Percentiles rank a stretch among this genome's conserved stretches.
These are phyloP conservation scores for Dryadula phaetusa DNA, from an alignment of 2,888 invertebrate genomes.

Conservation along the genomic window DNA sequence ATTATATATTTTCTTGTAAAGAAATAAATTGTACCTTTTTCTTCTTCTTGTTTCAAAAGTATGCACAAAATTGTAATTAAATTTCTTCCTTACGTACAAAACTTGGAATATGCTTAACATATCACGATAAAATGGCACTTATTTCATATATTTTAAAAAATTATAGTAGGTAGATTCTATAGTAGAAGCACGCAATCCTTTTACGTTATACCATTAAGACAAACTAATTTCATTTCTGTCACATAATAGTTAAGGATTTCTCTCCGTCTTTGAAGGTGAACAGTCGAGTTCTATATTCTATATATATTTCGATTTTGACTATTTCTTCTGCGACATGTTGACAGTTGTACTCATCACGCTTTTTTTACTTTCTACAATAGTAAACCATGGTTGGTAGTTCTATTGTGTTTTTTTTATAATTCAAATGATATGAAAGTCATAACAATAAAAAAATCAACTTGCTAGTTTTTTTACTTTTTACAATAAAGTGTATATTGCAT, in stretches of 20 bases:
- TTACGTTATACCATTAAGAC: conserved; percentile 28
- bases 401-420: no score
- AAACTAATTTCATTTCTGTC: conserved; percentile 24
- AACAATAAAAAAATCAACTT: no score
- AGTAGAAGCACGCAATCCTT: conserved; percentile 4
- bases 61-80: neutral
- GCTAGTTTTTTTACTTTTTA: no score
- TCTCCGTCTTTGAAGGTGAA: conserved; percentile 26
- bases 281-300: conserved; percentile 11
- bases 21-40: neutral
- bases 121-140: neutral
- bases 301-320: no score
- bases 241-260: conserved; percentile 27
- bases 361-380: no score
- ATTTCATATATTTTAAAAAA: neutral
- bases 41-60: neutral
- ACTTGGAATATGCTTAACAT: neutral
- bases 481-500: no score
- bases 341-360: no score
- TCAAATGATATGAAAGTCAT: no score
- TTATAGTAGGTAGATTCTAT: neutral
- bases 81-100: neutral
- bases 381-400: no score
- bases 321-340: no score
- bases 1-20: no score